Evolutionary conservation across 2,113 vertebrate species (phyloP).

Genomic region (Ophthalmolycus amberensis): DNA sequence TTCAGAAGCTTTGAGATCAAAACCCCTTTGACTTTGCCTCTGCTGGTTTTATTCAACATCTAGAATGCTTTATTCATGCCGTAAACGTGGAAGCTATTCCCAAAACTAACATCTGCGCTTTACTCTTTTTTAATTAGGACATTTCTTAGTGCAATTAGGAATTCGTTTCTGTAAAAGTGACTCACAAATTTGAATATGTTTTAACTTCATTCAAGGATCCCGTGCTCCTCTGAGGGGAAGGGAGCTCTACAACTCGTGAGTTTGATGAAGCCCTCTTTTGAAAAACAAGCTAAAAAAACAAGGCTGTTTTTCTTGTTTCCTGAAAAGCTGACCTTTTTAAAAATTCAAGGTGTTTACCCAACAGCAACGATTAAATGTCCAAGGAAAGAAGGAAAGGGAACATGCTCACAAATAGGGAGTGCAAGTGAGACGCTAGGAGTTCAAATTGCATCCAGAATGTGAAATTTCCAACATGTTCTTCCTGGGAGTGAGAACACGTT

Average conservation of each 20-base stretch:
- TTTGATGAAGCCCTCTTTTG: conserved; percentile 31
- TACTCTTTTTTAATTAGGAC: conserved; percentile 16
- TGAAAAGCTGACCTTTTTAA: conserved; percentile 59
- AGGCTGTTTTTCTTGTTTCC: conserved; percentile 25
- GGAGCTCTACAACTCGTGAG: not conserved
- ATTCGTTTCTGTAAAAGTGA: conserved; percentile 7
- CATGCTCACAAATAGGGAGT: not conserved
- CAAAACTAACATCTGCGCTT: not conserved
- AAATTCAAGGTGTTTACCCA: conserved; percentile 21
- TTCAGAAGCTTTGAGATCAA: not conserved
- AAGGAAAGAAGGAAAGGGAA: not conserved
- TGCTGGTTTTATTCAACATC: not conserved
- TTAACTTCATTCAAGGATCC: conserved; percentile 7
- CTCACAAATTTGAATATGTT: conserved; percentile 3
- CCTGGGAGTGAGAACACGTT: not conserved
- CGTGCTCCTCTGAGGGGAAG: not conserved
- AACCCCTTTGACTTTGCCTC: not conserved
- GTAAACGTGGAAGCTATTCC: not conserved
- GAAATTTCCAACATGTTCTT: conserved; percentile 5
- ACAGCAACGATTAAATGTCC: conserved; percentile 12
- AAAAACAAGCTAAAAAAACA: conserved; percentile 12
- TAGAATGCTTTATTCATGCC: not conserved
- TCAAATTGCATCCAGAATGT: not conserved
- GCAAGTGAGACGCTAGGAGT: not conserved
- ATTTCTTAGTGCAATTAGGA: conserved; percentile 10